Evolutionary conservation across 2,113 vertebrate species (phyloP), one percentile per base, ranked within the genome.

Genomic region (Corydoras maculifer): DNA sequence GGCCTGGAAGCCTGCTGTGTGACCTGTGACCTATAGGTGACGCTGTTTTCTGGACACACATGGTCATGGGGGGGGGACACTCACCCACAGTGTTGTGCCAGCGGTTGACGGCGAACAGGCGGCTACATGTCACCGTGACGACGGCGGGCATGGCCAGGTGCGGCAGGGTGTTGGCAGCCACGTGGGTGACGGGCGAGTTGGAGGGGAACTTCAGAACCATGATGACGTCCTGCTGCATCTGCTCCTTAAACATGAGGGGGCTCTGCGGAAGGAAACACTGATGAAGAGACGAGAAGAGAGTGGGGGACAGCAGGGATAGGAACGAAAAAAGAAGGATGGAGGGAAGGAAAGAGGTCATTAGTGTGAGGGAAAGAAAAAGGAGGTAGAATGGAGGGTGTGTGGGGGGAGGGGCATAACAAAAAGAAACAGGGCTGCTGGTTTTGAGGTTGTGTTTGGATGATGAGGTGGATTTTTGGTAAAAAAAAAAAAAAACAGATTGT

Each of bases 231-330:
- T 98, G 96, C 84, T 98, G 97, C 95, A 98, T 94, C 90, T 98
- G 97, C 87, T 99, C 97, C 90, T 98, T 98, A 89, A 98, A 98
- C 95, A 98, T 97, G 86, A 98, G 95, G 0, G 96, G 94, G 79
- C 95, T 99, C 96, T 99, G 95, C 84, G 93, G 93, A 91, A 96
- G 94, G 94, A 98, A 97, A 94, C 94, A 97, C 94, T 97, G 87
- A 91, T 93, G 90, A 93, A 89, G 87, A 92, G 88, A 92, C 86
- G 69, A 43, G 7, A 8, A 43, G 35, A 43, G 35, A 43, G 35
- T 0, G 35, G 35, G 35, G 80, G 78, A 83, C 76, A 79, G 86
- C 72, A 77, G 79, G 62, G 64, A 53, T 71, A 75, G 75, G 72
- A 43, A 4, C 4, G 43, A 63, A 68, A 62, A 73, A 66, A 53